Conservation (phyloP, 1,140 invertebrate genomes). For the Coboldia fuscipes region DNA sequence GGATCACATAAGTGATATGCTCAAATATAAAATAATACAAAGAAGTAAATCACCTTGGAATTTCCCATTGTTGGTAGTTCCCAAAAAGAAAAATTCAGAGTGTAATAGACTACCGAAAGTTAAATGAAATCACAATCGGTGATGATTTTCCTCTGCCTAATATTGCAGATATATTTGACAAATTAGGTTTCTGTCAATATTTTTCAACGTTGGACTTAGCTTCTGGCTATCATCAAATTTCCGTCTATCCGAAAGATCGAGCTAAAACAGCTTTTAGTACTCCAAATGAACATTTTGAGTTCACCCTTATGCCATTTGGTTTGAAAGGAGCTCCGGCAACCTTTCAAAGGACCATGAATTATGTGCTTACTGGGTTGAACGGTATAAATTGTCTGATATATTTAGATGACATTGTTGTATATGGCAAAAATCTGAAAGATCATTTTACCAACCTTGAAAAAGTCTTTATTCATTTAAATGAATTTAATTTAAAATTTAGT, state of each 20-base stretch:
- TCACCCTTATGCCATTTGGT: conserved; percentile 17
- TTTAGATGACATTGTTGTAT: conserved; percentile 16
- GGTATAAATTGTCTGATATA: conserved; percentile 14
- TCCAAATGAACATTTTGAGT: conserved; percentile 6
- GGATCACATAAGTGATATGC: conserved; percentile 14
- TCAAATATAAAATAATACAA: conserved; percentile 10
- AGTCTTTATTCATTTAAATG: conserved; percentile 16
- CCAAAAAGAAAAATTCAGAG: conserved; percentile 14
- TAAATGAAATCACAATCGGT: conserved; percentile 9
- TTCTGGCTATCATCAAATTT: conserved; percentile 4
- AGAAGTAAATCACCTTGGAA: conserved; percentile 6
- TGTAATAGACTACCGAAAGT: conserved; percentile 15
- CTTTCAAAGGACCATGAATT: conserved; percentile 23
- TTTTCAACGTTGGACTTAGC: conserved; percentile 6
- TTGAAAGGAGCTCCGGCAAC: conserved; percentile 18
- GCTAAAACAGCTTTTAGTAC: conserved; percentile 4
- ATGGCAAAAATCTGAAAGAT: conserved; percentile 10
- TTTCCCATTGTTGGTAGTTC: conserved; percentile 8
- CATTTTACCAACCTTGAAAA: conserved; percentile 11
- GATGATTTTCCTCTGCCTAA: conserved; percentile 8
- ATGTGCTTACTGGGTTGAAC: conserved; percentile 9
- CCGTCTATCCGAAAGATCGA: conserved; percentile 4
- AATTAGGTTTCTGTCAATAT: conserved; percentile 5
- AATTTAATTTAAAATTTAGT: conserved; percentile 9
- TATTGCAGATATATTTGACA: conserved; percentile 7